Percentiles rank a stretch among this genome's conserved stretches.
phyloP scores from a whole-genome alignment of 2,888 invertebrate genomes.

The Ophion costatus region DNA sequence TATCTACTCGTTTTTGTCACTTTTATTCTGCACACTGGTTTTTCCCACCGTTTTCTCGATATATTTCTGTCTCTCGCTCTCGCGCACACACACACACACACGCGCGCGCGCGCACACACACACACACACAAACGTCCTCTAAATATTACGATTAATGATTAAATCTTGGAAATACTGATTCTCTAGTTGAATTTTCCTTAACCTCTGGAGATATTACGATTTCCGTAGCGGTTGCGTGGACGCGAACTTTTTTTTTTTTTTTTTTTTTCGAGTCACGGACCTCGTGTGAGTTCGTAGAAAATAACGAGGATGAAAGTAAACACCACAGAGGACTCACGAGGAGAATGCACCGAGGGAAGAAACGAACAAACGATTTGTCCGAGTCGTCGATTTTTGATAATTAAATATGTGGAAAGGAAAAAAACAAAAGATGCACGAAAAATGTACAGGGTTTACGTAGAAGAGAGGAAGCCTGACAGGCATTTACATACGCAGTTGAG shows the following conservation, averaged over 20 bases:
- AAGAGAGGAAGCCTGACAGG: conserved; percentile 59
- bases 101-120: conserved; percentile 1
- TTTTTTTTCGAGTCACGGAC: conserved; percentile 18
- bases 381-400: conserved; percentile 1
- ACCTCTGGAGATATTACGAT: conserved; percentile 21
- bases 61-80: neutral
- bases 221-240: conserved; percentile 34
- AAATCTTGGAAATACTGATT: conserved; percentile 77
- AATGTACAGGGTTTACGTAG: conserved; percentile 17
- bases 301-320: conserved; percentile 12
- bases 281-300: neutral
- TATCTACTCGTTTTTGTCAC: conserved; percentile 35
- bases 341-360: conserved; percentile 33
- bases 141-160: conserved; percentile 68
- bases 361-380: conserved; percentile 30
- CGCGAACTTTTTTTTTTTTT: neutral
- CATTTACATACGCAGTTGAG: conserved; percentile 73
- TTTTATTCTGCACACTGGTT: conserved; percentile 57
- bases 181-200: conserved; percentile 57
- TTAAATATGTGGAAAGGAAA: conserved; percentile 14
- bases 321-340: conserved; percentile 8
- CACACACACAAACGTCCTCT: neutral
- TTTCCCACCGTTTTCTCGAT: conserved; percentile 13
- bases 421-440: conserved; percentile 26
- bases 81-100: neutral